Conservation (phyloP, 2,888 invertebrate genomes). For the Sympetrum striolatum region DNA sequence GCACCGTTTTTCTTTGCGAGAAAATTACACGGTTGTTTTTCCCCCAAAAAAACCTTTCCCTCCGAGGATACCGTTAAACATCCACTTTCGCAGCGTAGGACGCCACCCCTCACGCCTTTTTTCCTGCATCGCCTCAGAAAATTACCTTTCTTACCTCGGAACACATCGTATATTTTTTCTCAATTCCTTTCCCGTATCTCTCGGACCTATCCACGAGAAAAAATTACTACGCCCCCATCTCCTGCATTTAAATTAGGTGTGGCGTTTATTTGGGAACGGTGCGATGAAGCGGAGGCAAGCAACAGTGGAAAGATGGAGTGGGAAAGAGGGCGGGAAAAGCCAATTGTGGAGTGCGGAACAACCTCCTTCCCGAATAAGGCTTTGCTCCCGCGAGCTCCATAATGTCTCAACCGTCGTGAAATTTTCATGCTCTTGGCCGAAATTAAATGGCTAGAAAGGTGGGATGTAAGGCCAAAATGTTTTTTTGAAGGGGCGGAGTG, state of each 20-base stretch:
- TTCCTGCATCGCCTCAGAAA: neutral
- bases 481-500: neutral
- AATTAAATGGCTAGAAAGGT: neutral
- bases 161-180: neutral
- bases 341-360: neutral
- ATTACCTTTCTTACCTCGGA: neutral
- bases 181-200: neutral
- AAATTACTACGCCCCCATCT: neutral
- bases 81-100: neutral
- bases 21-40: neutral
- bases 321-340: neutral
- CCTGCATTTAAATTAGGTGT: neutral
- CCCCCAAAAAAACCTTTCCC: neutral
- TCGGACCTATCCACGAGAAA: neutral
- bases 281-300: neutral
- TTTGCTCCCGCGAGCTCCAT: neutral
- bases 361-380: neutral
- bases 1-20: neutral
- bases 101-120: neutral
- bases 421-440: neutral
- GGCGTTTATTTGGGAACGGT: neutral
- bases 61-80: neutral
- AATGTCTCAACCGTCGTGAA: neutral
- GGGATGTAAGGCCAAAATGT: neutral
- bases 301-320: neutral